A percentile compares a stretch with the other conserved stretches of the same genome.
phyloP scores from a whole-genome alignment of 1,140 invertebrate genomes.

The Thaumetopoea pityocampa region DNA sequence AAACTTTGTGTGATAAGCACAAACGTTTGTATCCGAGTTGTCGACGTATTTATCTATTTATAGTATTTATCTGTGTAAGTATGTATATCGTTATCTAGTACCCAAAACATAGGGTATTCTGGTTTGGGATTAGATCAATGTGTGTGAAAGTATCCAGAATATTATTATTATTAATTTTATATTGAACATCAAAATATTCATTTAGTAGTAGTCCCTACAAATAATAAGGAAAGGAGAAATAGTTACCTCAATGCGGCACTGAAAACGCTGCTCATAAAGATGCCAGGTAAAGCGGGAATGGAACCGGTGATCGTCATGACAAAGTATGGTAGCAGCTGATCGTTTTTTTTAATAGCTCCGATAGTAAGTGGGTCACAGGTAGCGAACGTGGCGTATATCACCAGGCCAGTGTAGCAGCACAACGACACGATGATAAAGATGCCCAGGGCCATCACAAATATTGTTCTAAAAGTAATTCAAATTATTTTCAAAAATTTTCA shows the following conservation, averaged over 20 bases:
- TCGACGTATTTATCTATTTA: too few relatives aligned
- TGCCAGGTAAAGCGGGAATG: slow-evolving; percentile 82
- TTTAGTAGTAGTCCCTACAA: too few relatives aligned
- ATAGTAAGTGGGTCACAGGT: slow-evolving; percentile 85
- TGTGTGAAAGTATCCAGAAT: too few relatives aligned
- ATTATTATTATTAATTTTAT: too few relatives aligned
- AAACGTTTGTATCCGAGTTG: too few relatives aligned
- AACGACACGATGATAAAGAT: slow-evolving; percentile 79
- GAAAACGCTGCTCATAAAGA: slow-evolving; percentile 87
- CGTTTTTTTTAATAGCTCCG: slow-evolving; percentile 78
- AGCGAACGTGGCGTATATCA: slow-evolving; percentile 87
- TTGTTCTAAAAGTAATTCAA: slow-evolving; percentile 49
- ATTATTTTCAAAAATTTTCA: too few relatives aligned
- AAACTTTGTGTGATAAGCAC: too few relatives aligned
- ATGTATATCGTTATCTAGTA: too few relatives aligned
- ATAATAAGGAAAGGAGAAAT: background rate
- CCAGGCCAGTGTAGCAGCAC: slow-evolving; percentile 84
- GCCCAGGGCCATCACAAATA: slow-evolving; percentile 72
- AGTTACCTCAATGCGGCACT: slow-evolving; percentile 83
- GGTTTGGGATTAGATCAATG: too few relatives aligned
- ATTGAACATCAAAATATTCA: too few relatives aligned
- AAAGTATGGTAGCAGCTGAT: slow-evolving; percentile 82
- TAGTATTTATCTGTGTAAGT: too few relatives aligned
- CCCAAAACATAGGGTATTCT: too few relatives aligned
- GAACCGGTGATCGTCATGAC: slow-evolving; percentile 84